Evolutionary conservation across 2,888 invertebrate genomes (phyloP).

Genomic region (Lasius fuliginosus): DNA sequence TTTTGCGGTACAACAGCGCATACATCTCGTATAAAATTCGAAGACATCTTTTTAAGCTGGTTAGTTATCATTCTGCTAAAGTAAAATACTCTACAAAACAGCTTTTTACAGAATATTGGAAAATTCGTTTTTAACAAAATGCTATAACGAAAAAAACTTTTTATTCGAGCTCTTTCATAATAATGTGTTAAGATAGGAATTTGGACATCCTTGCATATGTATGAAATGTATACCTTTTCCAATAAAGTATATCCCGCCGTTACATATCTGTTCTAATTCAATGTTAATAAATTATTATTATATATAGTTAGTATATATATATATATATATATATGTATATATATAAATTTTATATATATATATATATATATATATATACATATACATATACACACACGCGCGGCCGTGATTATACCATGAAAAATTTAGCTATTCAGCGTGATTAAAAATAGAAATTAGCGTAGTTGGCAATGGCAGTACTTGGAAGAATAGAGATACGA

Average conservation of each 20-base stretch:
- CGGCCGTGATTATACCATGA: constrained; percentile 39
- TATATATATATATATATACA: constrained; percentile 23
- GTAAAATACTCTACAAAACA: constrained; percentile 19
- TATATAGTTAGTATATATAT: constrained; percentile 51
- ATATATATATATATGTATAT: constrained; percentile 45
- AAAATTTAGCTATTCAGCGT: constrained; percentile 56
- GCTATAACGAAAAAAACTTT: not conserved
- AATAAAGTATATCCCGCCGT: not conserved
- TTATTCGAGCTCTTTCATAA: not conserved
- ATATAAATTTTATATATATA: constrained; percentile 40
- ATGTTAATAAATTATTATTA: constrained; percentile 64
- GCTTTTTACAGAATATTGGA: not conserved
- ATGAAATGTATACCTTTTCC: not conserved
- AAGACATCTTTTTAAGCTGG: constrained; percentile 63
- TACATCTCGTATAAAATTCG: constrained; percentile 69
- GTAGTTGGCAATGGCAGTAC: constrained; percentile 61
- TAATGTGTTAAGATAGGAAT: not conserved
- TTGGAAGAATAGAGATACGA: constrained; percentile 64
- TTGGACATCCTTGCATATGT: not conserved
- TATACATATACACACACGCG: constrained; percentile 1
- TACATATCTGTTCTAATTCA: constrained; percentile 59
- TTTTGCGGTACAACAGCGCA: constrained; percentile 55
- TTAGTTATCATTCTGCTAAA: constrained; percentile 49
- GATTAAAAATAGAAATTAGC: constrained; percentile 59
- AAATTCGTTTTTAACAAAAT: not conserved